Evolutionary conservation across 1,140 invertebrate genomes (phyloP).

Genomic region (Monochamus saltuarius): DNA sequence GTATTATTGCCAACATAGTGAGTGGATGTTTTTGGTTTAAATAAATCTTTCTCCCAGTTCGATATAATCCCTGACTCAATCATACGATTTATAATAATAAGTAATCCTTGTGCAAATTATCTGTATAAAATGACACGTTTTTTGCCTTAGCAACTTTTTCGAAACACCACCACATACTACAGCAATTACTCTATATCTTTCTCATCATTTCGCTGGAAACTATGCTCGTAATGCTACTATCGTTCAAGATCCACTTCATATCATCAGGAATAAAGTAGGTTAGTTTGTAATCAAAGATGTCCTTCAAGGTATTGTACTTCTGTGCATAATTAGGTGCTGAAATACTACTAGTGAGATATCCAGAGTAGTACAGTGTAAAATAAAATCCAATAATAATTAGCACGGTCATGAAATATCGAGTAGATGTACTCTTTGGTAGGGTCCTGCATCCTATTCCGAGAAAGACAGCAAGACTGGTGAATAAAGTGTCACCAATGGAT

Average conservation of each 20-base stretch:
- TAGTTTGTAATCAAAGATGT: slow-evolving; percentile 12
- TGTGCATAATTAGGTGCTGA: slow-evolving; percentile 7
- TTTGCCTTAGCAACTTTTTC: slow-evolving; percentile 2
- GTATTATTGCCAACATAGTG: not conserved
- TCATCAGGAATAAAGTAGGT: slow-evolving; percentile 1
- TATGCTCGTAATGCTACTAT: not conserved
- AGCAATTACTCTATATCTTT: slow-evolving; percentile 6
- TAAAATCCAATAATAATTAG: slow-evolving; percentile 12
- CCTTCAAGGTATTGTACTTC: slow-evolving; percentile 3
- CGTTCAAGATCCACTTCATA: not conserved
- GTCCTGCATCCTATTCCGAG: slow-evolving; percentile 2
- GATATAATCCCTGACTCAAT: slow-evolving; percentile 5
- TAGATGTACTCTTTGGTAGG: not conserved
- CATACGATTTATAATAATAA: slow-evolving; percentile 3
- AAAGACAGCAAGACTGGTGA: slow-evolving; percentile 5
- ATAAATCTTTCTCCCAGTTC: slow-evolving; percentile 12
- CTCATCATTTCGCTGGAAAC: slow-evolving; percentile 3
- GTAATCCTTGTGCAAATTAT: slow-evolving; percentile 11
- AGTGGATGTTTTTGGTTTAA: not conserved
- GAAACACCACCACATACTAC: not conserved
- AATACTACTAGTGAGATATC: slow-evolving; percentile 11
- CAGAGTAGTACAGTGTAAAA: slow-evolving; percentile 5
- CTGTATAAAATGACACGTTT: slow-evolving; percentile 1
- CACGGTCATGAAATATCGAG: slow-evolving; percentile 5
- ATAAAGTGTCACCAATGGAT: not conserved